phyloP scores from a whole-genome alignment of 1,140 invertebrate genomes.

The Rhagoletis zephyria region DNA sequence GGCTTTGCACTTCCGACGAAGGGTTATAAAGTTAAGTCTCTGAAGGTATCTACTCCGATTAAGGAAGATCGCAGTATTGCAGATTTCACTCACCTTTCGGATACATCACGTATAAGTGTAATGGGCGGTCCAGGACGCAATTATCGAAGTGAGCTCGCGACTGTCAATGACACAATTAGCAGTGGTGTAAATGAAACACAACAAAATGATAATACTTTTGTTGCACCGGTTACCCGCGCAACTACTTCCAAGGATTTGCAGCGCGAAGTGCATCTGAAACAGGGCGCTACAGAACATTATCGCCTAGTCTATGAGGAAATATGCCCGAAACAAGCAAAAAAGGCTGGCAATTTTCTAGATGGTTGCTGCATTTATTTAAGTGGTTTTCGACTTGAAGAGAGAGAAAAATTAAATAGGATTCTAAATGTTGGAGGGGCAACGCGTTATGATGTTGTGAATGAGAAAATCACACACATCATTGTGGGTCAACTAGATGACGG shows the following conservation, averaged over 20 bases:
- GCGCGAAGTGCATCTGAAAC: conserved; percentile 62
- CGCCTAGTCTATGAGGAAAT: conserved; percentile 75
- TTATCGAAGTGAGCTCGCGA: conserved; percentile 63
- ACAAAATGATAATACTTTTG: conserved; percentile 26
- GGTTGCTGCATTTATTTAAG: conserved; percentile 83
- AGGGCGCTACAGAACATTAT: conserved; percentile 59
- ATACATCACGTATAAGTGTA: conserved; percentile 66
- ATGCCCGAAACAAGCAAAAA: conserved; percentile 79
- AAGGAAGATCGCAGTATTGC: conserved; percentile 58
- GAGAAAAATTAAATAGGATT: conserved; percentile 85
- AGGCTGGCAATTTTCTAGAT: conserved; percentile 85
- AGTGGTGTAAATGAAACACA: conserved; percentile 57
- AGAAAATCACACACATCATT: conserved; percentile 86
- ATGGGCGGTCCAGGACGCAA: conserved; percentile 56
- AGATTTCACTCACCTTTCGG: conserved; percentile 62
- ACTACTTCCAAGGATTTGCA: conserved; percentile 57
- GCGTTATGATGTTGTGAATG: conserved; percentile 82
- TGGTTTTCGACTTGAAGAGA: conserved; percentile 78
- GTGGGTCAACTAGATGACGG: conserved; percentile 77
- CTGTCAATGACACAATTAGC: conserved; percentile 64
- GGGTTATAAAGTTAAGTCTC: conserved; percentile 75
- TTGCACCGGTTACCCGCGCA: conserved; percentile 48
- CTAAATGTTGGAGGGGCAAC: conserved; percentile 87
- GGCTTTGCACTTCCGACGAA: conserved; percentile 82
- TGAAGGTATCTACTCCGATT: conserved; percentile 68